Evolutionary conservation across 1,140 invertebrate species (phyloP), one percentile per base, ranked within the genome.

Genomic region (Danaus melanippus): DNA sequence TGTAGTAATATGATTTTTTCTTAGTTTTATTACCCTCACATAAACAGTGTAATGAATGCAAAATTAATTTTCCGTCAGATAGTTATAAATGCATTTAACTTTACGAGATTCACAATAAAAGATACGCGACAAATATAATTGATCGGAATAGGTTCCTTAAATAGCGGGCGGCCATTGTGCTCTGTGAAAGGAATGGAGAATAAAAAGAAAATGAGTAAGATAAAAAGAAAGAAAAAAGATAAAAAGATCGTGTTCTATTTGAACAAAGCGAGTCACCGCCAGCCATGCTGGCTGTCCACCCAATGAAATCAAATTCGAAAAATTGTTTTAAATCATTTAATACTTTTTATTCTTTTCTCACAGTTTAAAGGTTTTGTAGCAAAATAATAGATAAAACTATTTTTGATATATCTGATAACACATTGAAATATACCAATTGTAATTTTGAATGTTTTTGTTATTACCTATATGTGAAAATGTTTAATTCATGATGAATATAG

Each of bases 221-320:
- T 75, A 84, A 82, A 79, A 79, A 69, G 21, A 73, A 74, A 77
- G 56, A 67, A 71, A 76, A 58, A 66, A 69, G 53, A 61, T 74
- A 76, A 76, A 79, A 74, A 64, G 78, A 76, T 76, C 72, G 79
- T 74, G 74, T 73, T 79, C 71, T 82, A 79, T 83, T 78, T 78
- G 75, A 78, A 84, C 77, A 84, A 82, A 64, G 66, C 74, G 69
- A 77, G 82, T 84, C 82, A 75, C 72, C 71, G 77, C 61, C 82
- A 71, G 80, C 79, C 77, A 84, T 81, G 58, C 74, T 80, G 72
- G 67, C 50, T 56, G 56, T 48, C 58, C 52, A 55, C 56, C 70
- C 70, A 70, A 68, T 68, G 56, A 52, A 51, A 70, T 67, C 62
- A 55, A 63, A 60, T 61, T 64, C 53, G 52, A 62, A 46, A 58